Conservation (phyloP, 2,113 vertebrate genomes). For the Pavo muticus region DNA sequence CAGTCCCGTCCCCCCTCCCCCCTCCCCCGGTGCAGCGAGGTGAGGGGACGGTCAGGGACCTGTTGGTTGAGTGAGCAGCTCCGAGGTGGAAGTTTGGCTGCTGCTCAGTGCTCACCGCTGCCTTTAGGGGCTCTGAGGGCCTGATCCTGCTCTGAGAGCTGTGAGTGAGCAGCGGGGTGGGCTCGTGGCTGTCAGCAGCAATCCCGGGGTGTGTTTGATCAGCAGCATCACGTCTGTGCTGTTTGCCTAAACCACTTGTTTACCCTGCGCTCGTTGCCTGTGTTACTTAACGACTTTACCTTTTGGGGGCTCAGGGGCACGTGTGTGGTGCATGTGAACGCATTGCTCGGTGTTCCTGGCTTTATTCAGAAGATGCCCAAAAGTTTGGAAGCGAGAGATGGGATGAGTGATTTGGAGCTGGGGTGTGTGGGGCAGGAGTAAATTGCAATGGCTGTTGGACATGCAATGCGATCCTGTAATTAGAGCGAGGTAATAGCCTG, state of each 20-base stretch:
- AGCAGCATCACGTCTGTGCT: not conserved
- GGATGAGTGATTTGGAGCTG: slow-evolving; percentile 29
- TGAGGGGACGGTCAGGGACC: not conserved
- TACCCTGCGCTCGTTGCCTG: not conserved
- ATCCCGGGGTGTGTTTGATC: not conserved
- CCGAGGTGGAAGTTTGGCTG: not conserved
- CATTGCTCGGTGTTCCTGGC: not conserved
- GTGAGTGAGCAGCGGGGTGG: not conserved
- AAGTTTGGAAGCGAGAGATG: slow-evolving; percentile 40
- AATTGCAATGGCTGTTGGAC: slow-evolving; percentile 75
- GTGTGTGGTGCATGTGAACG: not conserved
- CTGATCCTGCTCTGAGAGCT: not conserved
- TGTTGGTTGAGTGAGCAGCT: not conserved
- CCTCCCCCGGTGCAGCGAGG: not conserved
- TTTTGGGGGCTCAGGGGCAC: not conserved
- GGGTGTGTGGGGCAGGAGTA: slow-evolving; percentile 48
- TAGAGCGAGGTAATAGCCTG: slow-evolving; percentile 68
- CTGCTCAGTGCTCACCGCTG: not conserved
- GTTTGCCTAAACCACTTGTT: not conserved
- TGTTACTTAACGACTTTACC: not conserved
- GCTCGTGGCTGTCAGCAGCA: not conserved
- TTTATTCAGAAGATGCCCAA: not conserved
- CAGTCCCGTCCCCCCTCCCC: no score
- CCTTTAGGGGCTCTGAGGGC: not conserved
- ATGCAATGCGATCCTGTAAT: slow-evolving; percentile 74